These are phyloP conservation scores for Lasiurus cinereus DNA, from an alignment of 2,113 vertebrate species.

Conservation along the genomic window DNA sequence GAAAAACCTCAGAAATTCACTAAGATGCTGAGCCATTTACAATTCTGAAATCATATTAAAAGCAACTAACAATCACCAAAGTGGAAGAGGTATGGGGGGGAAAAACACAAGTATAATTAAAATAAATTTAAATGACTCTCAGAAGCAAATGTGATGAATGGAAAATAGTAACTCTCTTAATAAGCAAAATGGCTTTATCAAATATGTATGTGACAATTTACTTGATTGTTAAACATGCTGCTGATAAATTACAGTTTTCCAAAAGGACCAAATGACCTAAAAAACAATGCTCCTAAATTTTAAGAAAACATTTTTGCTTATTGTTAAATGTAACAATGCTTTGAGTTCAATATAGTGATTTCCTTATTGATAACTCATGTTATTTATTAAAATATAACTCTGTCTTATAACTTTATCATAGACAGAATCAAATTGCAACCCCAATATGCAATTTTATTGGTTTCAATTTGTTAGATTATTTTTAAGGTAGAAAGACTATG, in stretches of 20 bases:
- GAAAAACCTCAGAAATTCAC: slow-evolving; percentile 80
- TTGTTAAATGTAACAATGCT: slow-evolving; percentile 65
- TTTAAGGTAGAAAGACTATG: slow-evolving; percentile 70
- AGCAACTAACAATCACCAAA: slow-evolving; percentile 77
- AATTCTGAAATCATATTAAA: slow-evolving; percentile 85
- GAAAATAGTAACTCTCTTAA: slow-evolving; percentile 27
- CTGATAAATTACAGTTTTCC: slow-evolving; percentile 59
- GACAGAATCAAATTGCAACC: slow-evolving; percentile 78
- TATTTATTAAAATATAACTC: slow-evolving; percentile 79
- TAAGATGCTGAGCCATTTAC: slow-evolving; percentile 78
- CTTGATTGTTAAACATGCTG: not conserved
- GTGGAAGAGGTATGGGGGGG: not conserved
- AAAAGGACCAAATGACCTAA: slow-evolving; percentile 69
- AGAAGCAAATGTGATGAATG: slow-evolving; percentile 5
- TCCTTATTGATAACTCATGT: slow-evolving; percentile 79
- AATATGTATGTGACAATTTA: slow-evolving; percentile 28
- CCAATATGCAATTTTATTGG: slow-evolving; percentile 76
- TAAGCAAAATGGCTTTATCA: slow-evolving; percentile 1
- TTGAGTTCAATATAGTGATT: slow-evolving; percentile 76
- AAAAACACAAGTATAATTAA: slow-evolving; percentile 67
- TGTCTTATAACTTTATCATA: slow-evolving; percentile 73
- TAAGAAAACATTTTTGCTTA: slow-evolving; percentile 31
- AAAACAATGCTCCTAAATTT: slow-evolving; percentile 55
- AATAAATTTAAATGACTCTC: slow-evolving; percentile 79
- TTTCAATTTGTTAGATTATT: slow-evolving; percentile 68